Percentiles rank a stretch among this genome's conserved stretches.
These are phyloP conservation scores for Choreutis nemorana DNA, from an alignment of 2,888 invertebrate species.

Conservation along the genomic window DNA sequence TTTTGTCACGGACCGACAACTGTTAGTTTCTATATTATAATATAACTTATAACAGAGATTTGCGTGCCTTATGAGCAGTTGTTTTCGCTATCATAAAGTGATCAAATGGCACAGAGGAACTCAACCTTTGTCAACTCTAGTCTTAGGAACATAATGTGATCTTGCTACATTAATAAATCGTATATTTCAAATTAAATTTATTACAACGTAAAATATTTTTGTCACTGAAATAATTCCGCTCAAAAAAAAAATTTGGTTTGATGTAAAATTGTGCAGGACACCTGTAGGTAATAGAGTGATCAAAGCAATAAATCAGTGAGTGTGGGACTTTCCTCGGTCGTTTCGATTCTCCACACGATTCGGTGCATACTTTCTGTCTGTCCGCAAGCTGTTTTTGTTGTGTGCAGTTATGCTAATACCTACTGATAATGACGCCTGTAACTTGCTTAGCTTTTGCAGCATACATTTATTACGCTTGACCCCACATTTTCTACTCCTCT, in stretches of 20 bases:
- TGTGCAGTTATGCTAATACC: constrained; percentile 36
- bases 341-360: constrained; percentile 48
- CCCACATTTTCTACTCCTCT: too few species aligned
- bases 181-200: too few species aligned
- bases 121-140: too few species aligned
- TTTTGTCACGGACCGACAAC: constrained; percentile 28
- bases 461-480: too few species aligned
- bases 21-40: constrained; percentile 19
- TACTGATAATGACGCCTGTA: constrained; percentile 33
- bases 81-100: constrained; percentile 62
- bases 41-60: constrained; percentile 35
- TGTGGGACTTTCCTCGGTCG: constrained; percentile 45
- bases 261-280: too few species aligned
- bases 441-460: too few species aligned
- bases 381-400: constrained; percentile 46
- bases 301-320: constrained; percentile 47
- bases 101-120: too few species aligned
- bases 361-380: constrained; percentile 33
- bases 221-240: too few species aligned
- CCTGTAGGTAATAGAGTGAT: constrained; percentile 42
- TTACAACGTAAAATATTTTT: too few species aligned
- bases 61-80: constrained; percentile 49
- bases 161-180: too few species aligned
- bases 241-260: too few species aligned
- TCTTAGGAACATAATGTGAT: too few species aligned